Base-by-base conservation (phyloP, 2,888 invertebrate genomes). In the Diarsia rubi region DNA sequence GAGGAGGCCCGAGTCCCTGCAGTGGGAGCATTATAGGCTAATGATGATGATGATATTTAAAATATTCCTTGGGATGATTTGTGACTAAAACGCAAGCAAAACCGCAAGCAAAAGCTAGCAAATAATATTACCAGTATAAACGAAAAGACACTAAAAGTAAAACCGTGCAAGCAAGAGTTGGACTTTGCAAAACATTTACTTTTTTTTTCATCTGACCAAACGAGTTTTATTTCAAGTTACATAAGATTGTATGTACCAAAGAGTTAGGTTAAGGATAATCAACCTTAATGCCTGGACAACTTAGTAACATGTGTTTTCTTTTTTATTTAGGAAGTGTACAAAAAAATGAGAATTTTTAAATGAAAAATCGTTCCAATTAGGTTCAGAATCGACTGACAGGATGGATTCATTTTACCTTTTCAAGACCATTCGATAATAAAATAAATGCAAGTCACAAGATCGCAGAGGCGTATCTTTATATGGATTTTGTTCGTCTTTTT, bases 181-280 rank as follows among this genome's bases (percentile, higher is more conserved):
- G 52, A 78, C 81, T 88, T 87, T 81, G 83, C 86, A 88, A 88
- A 85, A 80, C 81, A 72, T 78, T 37, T 80, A 65, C 85, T 83
- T 89, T 88, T 87, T 79, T 84, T 80, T 85, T 75, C 69, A 62
- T 66, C 60, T 65, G 21, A 64, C 52, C 70, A 72, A 88, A 84
- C 89, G 16, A 78, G 90, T 88, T 90, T 81, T 75, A 31, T 78
- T 49, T 65, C 19, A 31, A 27, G 5, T 37, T 2, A 42, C 14
- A 47, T 21, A 60, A 31, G 47, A 71, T 21, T 49, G 6, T 24
- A 45, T 24, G 12, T 24, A 71, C 27, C 9, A 45, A 11, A 45
- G 21, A 27, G 49, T 8, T 64, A 27, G 57, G 0, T 24, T 37
- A 45, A 16, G 5, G 2, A 85, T 76, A 66, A 12, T 24, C 11